Conservation (phyloP, 2,888 invertebrate species). For the Neocrepidodera transversa region DNA sequence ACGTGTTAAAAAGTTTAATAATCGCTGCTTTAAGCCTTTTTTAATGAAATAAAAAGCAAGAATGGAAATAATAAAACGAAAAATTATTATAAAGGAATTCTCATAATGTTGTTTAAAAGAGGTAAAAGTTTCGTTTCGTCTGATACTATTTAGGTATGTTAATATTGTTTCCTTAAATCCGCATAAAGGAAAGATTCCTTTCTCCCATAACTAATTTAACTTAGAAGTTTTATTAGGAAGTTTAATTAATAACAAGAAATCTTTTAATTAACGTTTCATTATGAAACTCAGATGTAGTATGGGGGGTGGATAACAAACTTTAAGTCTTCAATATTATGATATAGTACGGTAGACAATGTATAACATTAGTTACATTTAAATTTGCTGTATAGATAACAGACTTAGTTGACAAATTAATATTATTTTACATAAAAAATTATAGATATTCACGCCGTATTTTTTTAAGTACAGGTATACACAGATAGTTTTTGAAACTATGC, state of each 20-base stretch:
- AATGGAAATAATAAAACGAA: no score
- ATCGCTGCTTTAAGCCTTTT: no score
- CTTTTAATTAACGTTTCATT: slow-evolving; percentile 27
- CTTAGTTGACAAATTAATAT: no score
- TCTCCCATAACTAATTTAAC: slow-evolving; percentile 4
- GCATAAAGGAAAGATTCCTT: slow-evolving; percentile 4
- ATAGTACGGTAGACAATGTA: background rate
- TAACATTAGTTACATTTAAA: no score
- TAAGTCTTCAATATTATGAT: slow-evolving; percentile 19
- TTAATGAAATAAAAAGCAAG: no score
- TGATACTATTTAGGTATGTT: background rate
- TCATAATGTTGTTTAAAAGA: background rate
- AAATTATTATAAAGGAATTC: no score
- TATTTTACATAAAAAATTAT: no score
- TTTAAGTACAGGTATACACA: no score
- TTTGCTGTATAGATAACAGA: no score
- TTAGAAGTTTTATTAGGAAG: slow-evolving; percentile 19
- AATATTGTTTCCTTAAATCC: slow-evolving; percentile 2
- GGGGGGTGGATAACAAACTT: slow-evolving; percentile 15
- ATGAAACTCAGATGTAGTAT: slow-evolving; percentile 18
- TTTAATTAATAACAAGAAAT: slow-evolving; percentile 22
- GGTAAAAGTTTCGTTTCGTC: background rate
- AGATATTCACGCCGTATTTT: no score
- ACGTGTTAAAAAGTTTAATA: no score
- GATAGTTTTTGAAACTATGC: no score